Conservation (phyloP, 2,113 vertebrate genomes). For the Siniperca chuatsi region DNA sequence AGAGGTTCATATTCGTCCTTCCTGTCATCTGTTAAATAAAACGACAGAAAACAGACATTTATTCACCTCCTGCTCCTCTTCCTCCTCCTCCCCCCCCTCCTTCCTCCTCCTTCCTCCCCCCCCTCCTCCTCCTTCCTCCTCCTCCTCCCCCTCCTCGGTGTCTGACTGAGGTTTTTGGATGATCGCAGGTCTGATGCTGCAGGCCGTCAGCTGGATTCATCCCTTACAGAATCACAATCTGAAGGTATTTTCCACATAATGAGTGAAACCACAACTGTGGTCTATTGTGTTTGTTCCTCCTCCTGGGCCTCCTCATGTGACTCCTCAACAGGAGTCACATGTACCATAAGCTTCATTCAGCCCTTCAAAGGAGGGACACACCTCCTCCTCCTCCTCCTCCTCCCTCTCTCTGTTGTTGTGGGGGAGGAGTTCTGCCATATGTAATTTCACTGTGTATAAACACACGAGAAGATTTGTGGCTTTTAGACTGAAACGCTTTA, state of each 20-base stretch:
- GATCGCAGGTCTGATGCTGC: not conserved
- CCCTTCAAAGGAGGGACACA: slow-evolving; percentile 84
- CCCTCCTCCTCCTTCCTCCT: not conserved
- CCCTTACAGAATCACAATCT: slow-evolving; percentile 57
- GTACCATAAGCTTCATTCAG: slow-evolving; percentile 87
- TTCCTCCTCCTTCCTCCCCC: not conserved
- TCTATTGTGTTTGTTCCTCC: slow-evolving; percentile 88
- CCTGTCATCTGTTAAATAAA: slow-evolving; percentile 87
- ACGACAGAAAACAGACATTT: slow-evolving; percentile 38
- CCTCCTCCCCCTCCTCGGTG: not conserved
- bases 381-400: slow-evolving; percentile 26
- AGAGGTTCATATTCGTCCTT: slow-evolving; percentile 91
- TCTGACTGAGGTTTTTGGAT: not conserved
- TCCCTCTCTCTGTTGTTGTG: too few relatives aligned
- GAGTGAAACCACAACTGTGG: slow-evolving; percentile 82
- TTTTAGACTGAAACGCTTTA: too few relatives aligned
- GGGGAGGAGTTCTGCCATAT: too few relatives aligned
- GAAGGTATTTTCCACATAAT: slow-evolving; percentile 89
- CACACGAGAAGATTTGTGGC: too few relatives aligned
- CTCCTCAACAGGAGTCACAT: slow-evolving; percentile 91
- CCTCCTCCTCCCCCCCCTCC: not conserved
- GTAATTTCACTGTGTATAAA: not conserved
- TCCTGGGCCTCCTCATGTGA: slow-evolving; percentile 95
- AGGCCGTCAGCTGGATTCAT: not conserved
- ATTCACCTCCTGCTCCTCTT: not conserved